Conservation (phyloP, 1,140 invertebrate genomes). For the Ladona fulva region DNA sequence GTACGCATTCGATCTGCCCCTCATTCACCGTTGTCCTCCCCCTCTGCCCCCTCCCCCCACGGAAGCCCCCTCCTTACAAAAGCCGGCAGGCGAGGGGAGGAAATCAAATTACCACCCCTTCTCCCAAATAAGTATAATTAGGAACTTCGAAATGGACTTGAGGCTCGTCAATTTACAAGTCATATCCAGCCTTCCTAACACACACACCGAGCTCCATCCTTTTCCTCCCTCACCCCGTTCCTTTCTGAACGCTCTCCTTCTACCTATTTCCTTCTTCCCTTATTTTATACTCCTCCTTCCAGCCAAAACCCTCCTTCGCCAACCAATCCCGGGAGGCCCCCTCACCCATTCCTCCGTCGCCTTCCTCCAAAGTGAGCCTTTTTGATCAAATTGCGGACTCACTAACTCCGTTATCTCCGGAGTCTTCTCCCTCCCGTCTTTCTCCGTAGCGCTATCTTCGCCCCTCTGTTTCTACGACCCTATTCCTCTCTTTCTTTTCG, state of each 20-base stretch:
- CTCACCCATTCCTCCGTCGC: not conserved
- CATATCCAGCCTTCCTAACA: constrained; percentile 4
- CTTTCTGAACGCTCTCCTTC: not conserved
- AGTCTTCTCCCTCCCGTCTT: not conserved
- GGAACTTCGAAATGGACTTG: constrained; percentile 8
- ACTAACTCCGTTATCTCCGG: not conserved
- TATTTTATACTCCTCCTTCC: not conserved
- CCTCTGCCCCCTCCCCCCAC: not conserved
- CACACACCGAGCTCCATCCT: not conserved
- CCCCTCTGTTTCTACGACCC: not conserved
- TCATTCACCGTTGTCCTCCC: not conserved
- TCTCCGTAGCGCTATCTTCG: not conserved
- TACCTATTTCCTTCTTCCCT: not conserved
- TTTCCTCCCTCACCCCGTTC: not conserved
- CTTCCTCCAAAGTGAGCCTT: not conserved
- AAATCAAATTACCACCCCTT: constrained; percentile 9
- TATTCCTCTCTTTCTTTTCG: not conserved
- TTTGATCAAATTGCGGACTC: constrained; percentile 5
- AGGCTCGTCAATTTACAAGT: constrained; percentile 9
- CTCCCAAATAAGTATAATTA: constrained; percentile 7
- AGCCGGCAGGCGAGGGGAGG: not conserved
- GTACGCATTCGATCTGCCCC: not conserved
- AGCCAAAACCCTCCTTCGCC: not conserved
- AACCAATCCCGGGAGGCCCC: not conserved
- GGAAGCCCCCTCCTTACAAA: not conserved